A percentile compares a stretch with the other conserved stretches of the same genome.
These are phyloP conservation scores for Drosophila greeni DNA, from an alignment of 2,888 invertebrate genomes.

Conservation along the genomic window DNA sequence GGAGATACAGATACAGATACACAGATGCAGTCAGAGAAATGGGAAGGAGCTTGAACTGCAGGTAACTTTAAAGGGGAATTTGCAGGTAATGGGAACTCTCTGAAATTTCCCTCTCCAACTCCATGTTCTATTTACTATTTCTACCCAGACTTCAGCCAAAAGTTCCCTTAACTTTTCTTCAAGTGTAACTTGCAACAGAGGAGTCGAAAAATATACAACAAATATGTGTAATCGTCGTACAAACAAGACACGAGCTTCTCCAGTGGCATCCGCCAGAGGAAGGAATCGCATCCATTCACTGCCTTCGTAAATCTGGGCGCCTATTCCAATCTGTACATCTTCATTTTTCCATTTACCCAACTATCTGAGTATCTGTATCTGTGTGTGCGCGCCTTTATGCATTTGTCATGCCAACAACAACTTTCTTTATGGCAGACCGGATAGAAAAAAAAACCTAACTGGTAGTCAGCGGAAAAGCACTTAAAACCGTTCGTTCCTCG, in stretches of 20 bases:
- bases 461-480: constrained; percentile 29
- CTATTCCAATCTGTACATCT: constrained; percentile 75
- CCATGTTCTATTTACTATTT: constrained; percentile 6
- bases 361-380: constrained; percentile 25
- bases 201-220: constrained; percentile 39
- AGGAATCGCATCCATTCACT: constrained; percentile 14
- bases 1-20: constrained; percentile 37
- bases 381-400: constrained; percentile 20
- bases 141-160: rapidly evolving
- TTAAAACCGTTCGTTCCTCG: constrained; percentile 18
- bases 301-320: constrained; percentile 57
- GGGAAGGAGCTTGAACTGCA: neutral
- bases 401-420: constrained; percentile 43
- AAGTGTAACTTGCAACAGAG: constrained; percentile 19
- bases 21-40: constrained; percentile 13
- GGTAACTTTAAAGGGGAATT: neutral
- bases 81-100: too few relatives aligned
- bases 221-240: constrained; percentile 45
- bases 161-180: neutral
- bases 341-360: constrained; percentile 69
- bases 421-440: constrained; percentile 40
- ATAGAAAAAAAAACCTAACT: constrained; percentile 22
- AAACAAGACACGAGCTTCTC: constrained; percentile 34
- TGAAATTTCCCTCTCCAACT: neutral
- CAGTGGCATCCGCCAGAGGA: constrained; percentile 48